Base-by-base conservation (phyloP, 30 jellyfish, hydroid and myxozoan genomes). In the Turritopsis dohrnii region DNA sequence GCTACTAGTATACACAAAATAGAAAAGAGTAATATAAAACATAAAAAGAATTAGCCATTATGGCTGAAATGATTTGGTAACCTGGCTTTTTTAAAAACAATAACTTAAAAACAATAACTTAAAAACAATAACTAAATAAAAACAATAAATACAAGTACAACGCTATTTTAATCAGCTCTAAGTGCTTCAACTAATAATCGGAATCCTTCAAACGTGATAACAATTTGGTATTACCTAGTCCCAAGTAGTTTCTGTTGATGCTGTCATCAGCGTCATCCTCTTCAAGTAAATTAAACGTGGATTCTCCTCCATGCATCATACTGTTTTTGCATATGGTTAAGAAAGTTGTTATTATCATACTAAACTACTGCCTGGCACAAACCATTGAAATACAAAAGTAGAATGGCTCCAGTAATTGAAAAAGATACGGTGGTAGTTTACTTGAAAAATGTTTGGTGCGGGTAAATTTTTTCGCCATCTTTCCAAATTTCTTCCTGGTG, bases 211-310 rank as follows among this genome's bases (percentile, higher is more conserved):
- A 3, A 41, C n/a, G 13, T 41, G 5, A 41, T 41, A 3, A 3
- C 52, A 65, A 16, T 18, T 76, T 79, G 13, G 5, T n/a, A 21
- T 27, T 60, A 71, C 83, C 77, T 71, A 28, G 21, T 54, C 84
- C 93, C 28, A 79, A 28, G 31, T 88, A 90, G 4, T 29, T 76
- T 29, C 71, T 76, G 71, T 22, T 53, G 20, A 77, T 52, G 52
- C 72, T 30, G 16, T 75, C 90, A 22, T 86, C 71, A 21, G 21
- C 84, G 20, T 77, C 90, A 20, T 90, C 97, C n/a, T 92, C 96
- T 28, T 88, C 98, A 29, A 93, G 84, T n/a, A 93, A 80, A 84
- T 93, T 93, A 22, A 93, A 85, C 13, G 96, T 93, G 72, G 98
- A 93, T 76, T 85, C 95, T 5, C 73, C 66, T 16, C 87, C 95